Evolutionary conservation across 2,888 invertebrate genomes (phyloP).

Genomic region (Morinoia aosen): DNA sequence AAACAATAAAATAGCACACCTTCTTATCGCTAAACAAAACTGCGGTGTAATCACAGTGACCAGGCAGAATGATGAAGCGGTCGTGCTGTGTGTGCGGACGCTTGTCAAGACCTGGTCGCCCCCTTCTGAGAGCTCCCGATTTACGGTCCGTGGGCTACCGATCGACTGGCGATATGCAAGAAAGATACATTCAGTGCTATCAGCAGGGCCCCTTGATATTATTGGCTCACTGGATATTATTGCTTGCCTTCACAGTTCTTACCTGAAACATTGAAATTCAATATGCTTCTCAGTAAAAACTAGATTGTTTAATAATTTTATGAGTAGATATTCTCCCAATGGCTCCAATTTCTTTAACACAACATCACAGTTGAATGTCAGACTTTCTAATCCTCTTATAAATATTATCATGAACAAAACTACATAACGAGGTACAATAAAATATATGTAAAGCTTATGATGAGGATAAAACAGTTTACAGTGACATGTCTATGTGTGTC

Average conservation of each 20-base stretch:
- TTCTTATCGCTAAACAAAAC: conserved; percentile 42
- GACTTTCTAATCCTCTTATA: too few relatives aligned
- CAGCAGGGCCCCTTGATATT: not conserved
- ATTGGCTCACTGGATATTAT: not conserved
- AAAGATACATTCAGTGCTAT: conserved; percentile 6
- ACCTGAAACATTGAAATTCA: not conserved
- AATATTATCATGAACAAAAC: too few relatives aligned
- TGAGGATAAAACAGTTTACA: not conserved
- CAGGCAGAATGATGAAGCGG: not conserved
- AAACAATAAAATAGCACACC: conserved; percentile 46
- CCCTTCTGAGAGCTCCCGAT: conserved; percentile 9
- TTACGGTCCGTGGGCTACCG: not conserved
- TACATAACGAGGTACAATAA: too few relatives aligned
- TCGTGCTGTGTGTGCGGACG: not conserved
- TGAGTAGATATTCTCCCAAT: not conserved
- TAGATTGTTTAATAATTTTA: not conserved
- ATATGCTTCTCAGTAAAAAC: not conserved
- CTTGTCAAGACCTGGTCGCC: not conserved
- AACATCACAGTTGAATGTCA: too few relatives aligned
- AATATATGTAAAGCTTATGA: not conserved
- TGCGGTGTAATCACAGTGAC: not conserved
- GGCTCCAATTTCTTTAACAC: not conserved
- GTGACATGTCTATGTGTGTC: too few relatives aligned
- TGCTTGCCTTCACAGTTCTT: not conserved
- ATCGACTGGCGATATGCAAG: conserved; percentile 41